These are phyloP conservation scores for Tipula vernalis DNA, from an alignment of 2,888 invertebrate species.

Conservation along the genomic window DNA sequence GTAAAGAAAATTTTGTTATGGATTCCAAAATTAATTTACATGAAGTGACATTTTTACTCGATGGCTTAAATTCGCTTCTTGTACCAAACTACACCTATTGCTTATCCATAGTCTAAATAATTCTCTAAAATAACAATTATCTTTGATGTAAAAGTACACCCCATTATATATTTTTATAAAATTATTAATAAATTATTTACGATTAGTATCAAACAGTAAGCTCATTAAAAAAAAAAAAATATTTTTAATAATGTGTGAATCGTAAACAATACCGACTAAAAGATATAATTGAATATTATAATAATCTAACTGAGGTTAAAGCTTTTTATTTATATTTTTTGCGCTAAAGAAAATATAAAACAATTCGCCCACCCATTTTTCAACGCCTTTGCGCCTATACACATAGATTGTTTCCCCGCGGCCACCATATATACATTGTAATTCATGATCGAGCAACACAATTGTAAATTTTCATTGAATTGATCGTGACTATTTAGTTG, in stretches of 20 bases:
- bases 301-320: neutral
- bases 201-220: neutral
- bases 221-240: neutral
- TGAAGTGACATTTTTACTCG: too few relatives aligned
- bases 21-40: too few relatives aligned
- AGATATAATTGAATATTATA: neutral
- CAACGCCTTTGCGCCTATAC: neutral
- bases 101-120: too few relatives aligned
- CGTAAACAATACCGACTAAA: neutral
- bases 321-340: neutral
- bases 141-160: too few relatives aligned
- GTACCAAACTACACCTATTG: too few relatives aligned
- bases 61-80: too few relatives aligned
- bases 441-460: neutral
- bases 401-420: neutral
- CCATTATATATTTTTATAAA: neutral
- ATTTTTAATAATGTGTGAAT: neutral
- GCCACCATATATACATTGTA: neutral
- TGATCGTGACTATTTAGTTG: conserved; percentile 4
- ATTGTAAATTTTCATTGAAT: neutral
- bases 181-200: neutral
- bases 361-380: conserved; percentile 8
- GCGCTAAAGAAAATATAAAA: neutral
- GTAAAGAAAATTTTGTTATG: too few relatives aligned
- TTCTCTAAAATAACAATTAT: too few relatives aligned